phyloP scores from a whole-genome alignment of 2,888 invertebrate genomes.

The Atethmia centrago region DNA sequence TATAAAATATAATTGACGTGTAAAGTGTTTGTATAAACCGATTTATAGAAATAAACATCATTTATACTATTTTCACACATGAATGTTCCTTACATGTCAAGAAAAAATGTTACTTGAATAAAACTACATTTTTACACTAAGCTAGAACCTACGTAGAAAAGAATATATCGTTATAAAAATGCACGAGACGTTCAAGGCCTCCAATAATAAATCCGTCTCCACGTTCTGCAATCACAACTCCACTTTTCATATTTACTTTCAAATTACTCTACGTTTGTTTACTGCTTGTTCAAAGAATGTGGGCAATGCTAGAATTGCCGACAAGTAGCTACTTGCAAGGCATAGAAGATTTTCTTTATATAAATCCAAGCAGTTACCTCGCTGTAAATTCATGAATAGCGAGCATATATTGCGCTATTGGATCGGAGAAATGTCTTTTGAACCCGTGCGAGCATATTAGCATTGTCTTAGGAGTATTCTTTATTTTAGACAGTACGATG shows the following conservation, averaged over 20 bases:
- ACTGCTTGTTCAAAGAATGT: conserved; percentile 29
- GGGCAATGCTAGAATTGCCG: conserved; percentile 27
- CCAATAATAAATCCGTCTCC: conserved; percentile 10
- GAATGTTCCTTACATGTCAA: background rate
- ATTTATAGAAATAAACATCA: too few species aligned
- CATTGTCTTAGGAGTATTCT: conserved; percentile 23
- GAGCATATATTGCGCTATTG: conserved; percentile 24
- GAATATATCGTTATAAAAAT: conserved; percentile 25
- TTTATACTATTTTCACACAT: background rate
- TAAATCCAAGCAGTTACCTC: conserved; percentile 22
- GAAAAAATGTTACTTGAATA: background rate
- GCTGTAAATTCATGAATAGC: conserved; percentile 39
- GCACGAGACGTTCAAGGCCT: conserved; percentile 26
- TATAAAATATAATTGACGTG: background rate
- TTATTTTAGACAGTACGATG: conserved; percentile 27
- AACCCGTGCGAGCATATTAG: conserved; percentile 14
- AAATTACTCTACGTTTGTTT: conserved; percentile 32
- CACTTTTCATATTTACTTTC: conserved; percentile 44
- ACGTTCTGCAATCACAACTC: conserved; percentile 25
- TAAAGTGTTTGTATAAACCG: background rate
- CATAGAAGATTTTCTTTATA: conserved; percentile 30
- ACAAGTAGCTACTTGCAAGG: conserved; percentile 7
- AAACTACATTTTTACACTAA: background rate
- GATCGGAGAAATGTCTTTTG: conserved; percentile 24
- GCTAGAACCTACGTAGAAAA: background rate